Base-by-base conservation (phyloP, 2,888 invertebrate species). In the Chesias legatella region DNA sequence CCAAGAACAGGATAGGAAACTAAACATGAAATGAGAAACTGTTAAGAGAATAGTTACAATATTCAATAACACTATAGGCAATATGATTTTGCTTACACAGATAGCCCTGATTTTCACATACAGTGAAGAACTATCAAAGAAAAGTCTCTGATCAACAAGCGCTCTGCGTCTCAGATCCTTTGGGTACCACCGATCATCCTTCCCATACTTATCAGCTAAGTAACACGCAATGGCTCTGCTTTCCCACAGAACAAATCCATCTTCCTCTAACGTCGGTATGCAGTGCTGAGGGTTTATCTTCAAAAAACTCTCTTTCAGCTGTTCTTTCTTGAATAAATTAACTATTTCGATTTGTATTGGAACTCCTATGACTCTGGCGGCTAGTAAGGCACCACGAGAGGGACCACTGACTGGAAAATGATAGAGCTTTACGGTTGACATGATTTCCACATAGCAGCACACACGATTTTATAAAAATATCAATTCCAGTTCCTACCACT, bases 201-300 rank as follows among this genome's bases (percentile, higher is more conserved):
- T 90, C 0, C 86, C 90, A 65, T 91, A 92, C 46, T 90, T 89
- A 48, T 89, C 89, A 0, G 89, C 91, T 48, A 93, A 79, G 66
- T 93, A 93, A 30, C 88, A 74, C 2, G 90, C 86, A 44, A 93
- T 92, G 6, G 92, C 92, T 23, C 91, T 88, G 55, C 92, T 92
- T 67, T 93, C 93, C 92, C 92, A 93, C 31, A 93, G 49, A 7
- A 88, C 67, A 61, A 92, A 92, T 7, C 91, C 92, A 41, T 91
- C 88, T 64, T 93, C 93, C 11, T 91, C 90, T 40, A 94, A 75
- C 6, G 93, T 93, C 6, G 93, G 93, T 3, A 94, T 77, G 43
- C 90, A 90, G 65, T 93, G 92, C 61, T 92, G 92, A 3, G 92
- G 92, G 68, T 92, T 92, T 28, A 92, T 82, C 78, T 91, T 83